Base-by-base conservation (phyloP, 2,797 vertebrate genomes). In the Propithecus perrieri region DNA sequence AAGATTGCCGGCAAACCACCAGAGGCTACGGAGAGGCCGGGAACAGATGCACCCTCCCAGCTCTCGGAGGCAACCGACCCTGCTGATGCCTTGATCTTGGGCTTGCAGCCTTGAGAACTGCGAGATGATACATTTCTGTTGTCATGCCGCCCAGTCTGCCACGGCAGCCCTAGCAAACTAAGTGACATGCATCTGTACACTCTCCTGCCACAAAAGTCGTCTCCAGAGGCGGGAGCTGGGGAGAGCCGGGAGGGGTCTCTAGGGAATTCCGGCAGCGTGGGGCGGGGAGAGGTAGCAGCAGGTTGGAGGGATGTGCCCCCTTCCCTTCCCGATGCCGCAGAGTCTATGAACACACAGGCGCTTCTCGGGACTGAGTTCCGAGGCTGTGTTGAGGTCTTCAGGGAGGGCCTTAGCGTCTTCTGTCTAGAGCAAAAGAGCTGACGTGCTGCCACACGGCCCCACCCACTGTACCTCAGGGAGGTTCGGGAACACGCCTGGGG, bases 21-120 rank as follows among this genome's bases (percentile, higher is more conserved):
- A 22, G 72, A 17, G 55, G 63, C 20, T 0, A 6, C 4, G 22
- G 22, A 15, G 63, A 24, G 11, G 22, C 10, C 2, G 0, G 1
- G 53, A 46, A 7, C 15, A 59, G 26, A 8, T 4, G 1, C 6
- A 11, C 26, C 30, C 46, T 63, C 28, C 22, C 15, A 0, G 69
- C 69, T 35, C 76, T 57, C 48, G 15, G 38, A 22, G 30, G 61
- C 69, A 79, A 26, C 38, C 38, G 13, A 0, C 28, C 38, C 5
- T 4, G 4, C 67, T 2, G 24, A 43, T 4, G 4, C 55, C n/a
- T 2, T 38, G 7, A 20, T 8, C 48, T 78, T 35, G 41, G 33
- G 22, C 43, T 43, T 69, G 2, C 5, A 24, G 35, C 28, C 43
- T 50, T 61, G n/a, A n/a, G 55, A 20, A 14, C 24, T 10, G 28